Evolutionary conservation across 2,888 invertebrate genomes (phyloP), one percentile per base, ranked within the genome.

Genomic region (Netelia inedita): DNA sequence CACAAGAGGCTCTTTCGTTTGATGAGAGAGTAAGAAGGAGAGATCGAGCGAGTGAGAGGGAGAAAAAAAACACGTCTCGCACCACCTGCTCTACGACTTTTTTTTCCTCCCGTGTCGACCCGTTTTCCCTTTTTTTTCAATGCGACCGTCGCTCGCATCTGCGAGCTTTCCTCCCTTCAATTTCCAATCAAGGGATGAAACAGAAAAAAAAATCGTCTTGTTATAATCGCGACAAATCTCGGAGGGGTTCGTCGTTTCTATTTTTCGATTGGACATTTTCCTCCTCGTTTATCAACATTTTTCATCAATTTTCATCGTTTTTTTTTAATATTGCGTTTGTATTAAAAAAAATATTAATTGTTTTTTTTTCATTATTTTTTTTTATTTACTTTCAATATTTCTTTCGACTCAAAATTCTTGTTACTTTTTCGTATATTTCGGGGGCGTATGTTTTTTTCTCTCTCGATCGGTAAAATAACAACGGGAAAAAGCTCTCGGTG

Each of bases 101-200:
- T 9, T 23, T 35, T 28, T 9, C 59, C 59, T 41, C 61, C 9
- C 5, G 28, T 28, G 28, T 28, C 28, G 28, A 28, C 28, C 28
- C 28, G 28, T 28, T 28, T 28, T 28, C 5, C 5, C 23, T 28
- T 71, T 79, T 53, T 59, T 59, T 59, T 59, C 23, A 8, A 59
- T 23, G 21, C 23, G 9, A 10, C 21, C 23, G 10, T 21, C 3
- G 3, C 19, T 14, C 59, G 8, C 21, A 55, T 59, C 21, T 14
- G 21, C 8, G 1, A 23, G 43, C 41, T 61, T 19, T 59, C 50
- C 59, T 59, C 57, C 75, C 66, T 43, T 57, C 79, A 55, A 72
- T 72, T 71, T 71, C 57, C 65, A 79, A 79, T 79, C 78, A 78
- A 43, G 46, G 69, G 46, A n/a, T 59, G 46, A 69, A 68, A n/a